These are phyloP conservation scores for Genyomyrus donnyi DNA, from an alignment of 2,113 vertebrate species.

Conservation along the genomic window DNA sequence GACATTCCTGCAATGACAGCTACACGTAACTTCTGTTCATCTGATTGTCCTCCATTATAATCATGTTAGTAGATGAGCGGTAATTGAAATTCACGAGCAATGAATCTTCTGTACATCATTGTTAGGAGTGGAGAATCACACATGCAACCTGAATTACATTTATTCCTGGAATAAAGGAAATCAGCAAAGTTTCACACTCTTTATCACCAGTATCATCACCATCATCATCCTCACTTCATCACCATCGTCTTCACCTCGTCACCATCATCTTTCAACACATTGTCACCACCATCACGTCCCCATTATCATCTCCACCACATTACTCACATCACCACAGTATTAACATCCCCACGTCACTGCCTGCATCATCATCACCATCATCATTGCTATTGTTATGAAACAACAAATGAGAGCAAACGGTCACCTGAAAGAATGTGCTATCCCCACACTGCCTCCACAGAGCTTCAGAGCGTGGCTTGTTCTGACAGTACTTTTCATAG, in stretches of 20 bases:
- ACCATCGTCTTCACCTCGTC: neutral
- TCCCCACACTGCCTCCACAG: constrained; percentile 91
- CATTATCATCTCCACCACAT: neutral
- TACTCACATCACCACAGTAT: neutral
- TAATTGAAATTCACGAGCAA: neutral
- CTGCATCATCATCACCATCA: neutral
- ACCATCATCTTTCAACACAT: neutral
- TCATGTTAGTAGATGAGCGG: neutral
- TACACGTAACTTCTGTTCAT: neutral
- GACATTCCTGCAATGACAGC: constrained; percentile 61
- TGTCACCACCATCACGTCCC: neutral
- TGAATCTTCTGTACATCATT: neutral
- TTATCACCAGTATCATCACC: neutral
- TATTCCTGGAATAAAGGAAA: neutral
- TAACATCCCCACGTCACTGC: neutral
- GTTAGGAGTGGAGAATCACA: neutral
- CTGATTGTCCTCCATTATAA: neutral
- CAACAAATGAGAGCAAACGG: neutral
- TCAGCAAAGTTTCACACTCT: neutral
- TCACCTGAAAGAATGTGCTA: constrained; percentile 83
- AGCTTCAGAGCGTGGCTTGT: constrained; percentile 84
- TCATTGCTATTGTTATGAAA: neutral
- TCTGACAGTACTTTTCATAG: constrained; percentile 92
- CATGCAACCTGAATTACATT: neutral
- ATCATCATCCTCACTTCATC: neutral